phyloP scores from a whole-genome alignment of 2,113 vertebrate genomes.

The Ptyas mucosa region DNA sequence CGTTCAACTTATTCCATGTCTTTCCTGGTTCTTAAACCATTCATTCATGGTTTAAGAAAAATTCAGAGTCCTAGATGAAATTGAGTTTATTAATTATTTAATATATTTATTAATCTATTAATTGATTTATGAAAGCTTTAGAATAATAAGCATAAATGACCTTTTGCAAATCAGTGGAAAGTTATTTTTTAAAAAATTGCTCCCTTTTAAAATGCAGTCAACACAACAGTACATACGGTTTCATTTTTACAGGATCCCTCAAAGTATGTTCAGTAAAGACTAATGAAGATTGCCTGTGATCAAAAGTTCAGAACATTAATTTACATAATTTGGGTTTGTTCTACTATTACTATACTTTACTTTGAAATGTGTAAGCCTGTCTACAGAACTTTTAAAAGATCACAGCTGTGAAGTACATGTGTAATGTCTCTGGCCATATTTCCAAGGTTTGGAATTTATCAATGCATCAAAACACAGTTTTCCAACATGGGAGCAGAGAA shows the following conservation, averaged over 20 bases:
- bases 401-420: neutral
- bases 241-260: neutral
- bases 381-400: neutral
- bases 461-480: neutral
- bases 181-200: neutral
- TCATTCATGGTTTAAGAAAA: neutral
- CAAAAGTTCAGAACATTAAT: neutral
- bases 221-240: neutral
- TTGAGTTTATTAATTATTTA: neutral
- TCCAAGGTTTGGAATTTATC: neutral
- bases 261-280: neutral
- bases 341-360: neutral
- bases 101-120: neutral
- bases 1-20: neutral
- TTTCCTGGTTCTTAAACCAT: neutral
- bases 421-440: neutral
- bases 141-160: neutral
- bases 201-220: neutral
- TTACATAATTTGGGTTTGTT: neutral
- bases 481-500: neutral
- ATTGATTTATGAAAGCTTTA: neutral
- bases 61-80: neutral
- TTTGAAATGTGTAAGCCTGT: neutral
- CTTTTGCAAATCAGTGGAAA: neutral
- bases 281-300: neutral